Evolutionary conservation across 2,113 vertebrate genomes (phyloP), one percentile per base, ranked within the genome.

Genomic region (Leptodactylus fuscus): DNA sequence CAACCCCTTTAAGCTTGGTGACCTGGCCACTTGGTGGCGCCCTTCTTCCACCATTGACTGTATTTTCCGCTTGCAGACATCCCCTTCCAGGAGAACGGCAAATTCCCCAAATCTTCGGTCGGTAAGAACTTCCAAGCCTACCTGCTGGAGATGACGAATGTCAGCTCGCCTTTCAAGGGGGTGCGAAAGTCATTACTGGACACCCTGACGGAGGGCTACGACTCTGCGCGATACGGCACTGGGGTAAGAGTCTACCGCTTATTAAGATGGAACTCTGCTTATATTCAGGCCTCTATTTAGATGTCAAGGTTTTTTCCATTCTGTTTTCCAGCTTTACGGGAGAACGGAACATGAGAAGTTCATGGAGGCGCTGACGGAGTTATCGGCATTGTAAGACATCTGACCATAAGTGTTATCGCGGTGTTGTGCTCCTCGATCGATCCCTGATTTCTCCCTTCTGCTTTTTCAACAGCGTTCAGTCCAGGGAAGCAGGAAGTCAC

Each of bases 111-210:
- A 0, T 94, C 96, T 81, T 89, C 98, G 81, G 97, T 96, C 0
- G 97, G 97, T 51, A 96, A 94, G 89, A 94, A 94, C 58, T 98
- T 98, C 90, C 94, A 93, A 49, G 94, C 93, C 55, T 98, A 97
- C 91, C 92, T 99, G 76, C 89, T 97, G 74, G 96, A 97, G 46
- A 94, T 99, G n/a, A 90, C 94, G 18, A 97, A 94, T 81, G 94
- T 94, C 71, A 92, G 94, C 86, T 88, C 94, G 20, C 91, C 95
- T 22, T 94, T 95, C 87, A 93, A 92, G 83, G 94, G 94, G 62
- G 91, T 92, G 41, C 93, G 94, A 48, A 95, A 95, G 73, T 87
- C 92, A 5, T 90, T 99, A 80, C 90, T 99, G 0, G 96, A 99
- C 88, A 88, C 90, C 0, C 90, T 98, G 88, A 89, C 98, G 88